A percentile compares a stretch with the other conserved stretches of the same genome.
phyloP scores from a whole-genome alignment of 1,140 invertebrate genomes.

The Heliothis virescens region DNA sequence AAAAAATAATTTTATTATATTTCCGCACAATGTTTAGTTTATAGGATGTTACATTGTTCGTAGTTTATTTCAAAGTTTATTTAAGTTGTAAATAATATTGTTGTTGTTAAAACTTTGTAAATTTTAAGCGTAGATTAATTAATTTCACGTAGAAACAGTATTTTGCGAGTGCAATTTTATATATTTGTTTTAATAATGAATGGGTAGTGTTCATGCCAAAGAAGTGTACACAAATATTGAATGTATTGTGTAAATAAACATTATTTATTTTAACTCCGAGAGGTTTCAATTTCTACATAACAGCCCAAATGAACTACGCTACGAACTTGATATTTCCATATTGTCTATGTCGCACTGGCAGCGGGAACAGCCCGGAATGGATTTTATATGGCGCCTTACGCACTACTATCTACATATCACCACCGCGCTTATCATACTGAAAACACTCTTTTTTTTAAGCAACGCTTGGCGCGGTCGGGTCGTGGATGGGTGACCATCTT shows the following conservation, averaged over 20 bases:
- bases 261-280: conserved; percentile 72
- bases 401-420: too few species aligned
- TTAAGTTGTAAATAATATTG: conserved; percentile 81
- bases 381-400: too few species aligned
- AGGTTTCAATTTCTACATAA: neutral
- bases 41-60: conserved; percentile 71
- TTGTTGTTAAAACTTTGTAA: conserved; percentile 69
- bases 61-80: conserved; percentile 68
- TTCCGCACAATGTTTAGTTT: conserved; percentile 49
- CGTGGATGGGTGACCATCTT: too few species aligned
- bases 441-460: too few species aligned
- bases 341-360: too few species aligned
- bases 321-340: too few species aligned
- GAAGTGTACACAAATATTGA: conserved; percentile 74
- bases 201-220: conserved; percentile 81
- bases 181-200: conserved; percentile 63
- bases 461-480: too few species aligned
- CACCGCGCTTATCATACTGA: too few species aligned
- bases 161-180: conserved; percentile 82
- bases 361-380: too few species aligned
- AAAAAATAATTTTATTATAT: conserved; percentile 4
- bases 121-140: conserved; percentile 60
- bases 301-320: too few species aligned
- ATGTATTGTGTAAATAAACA: conserved; percentile 77
- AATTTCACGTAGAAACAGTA: conserved; percentile 69